Base-by-base conservation (phyloP, 2,888 invertebrate genomes). In the Heteromurus nitidus region DNA sequence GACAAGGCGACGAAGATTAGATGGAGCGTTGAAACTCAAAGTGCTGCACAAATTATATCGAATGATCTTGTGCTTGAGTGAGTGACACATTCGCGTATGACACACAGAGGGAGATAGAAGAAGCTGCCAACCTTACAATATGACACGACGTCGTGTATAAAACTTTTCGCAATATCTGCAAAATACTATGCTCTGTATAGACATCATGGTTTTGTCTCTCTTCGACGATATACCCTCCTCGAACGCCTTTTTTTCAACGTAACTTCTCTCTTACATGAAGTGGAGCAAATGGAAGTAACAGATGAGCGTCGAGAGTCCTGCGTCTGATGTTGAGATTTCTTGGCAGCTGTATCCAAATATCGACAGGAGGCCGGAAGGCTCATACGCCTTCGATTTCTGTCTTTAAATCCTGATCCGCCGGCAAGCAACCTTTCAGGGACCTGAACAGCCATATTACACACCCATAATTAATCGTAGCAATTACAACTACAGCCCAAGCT, bases 341-440 rank as follows among this genome's bases (percentile, higher is more conserved):
- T 85, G 42, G 84, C 80, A 87, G 88, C 80, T 85, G 86, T 80
- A 69, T 88, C 88, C 85, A 88, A 87, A 82, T 88, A 88, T 47
- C 88, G 87, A 65, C 88, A 88, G 47, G 88, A 87, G 42, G 88
- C 87, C 28, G 89, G 89, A 44, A 89, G 88, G 86, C 88, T 88
- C 86, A 88, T 88, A 73, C 89, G 87, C 70, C 89, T 87, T 42
- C 88, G 86, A 85, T 88, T 88, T 73, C 88, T 86, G 80, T 89
- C 88, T 86, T 89, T 88, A 85, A 88, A 89, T 26, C 88, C 88
- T 85, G 88, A 86, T 85, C 86, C 87, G 64, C 86, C 87, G 75
- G 88, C 88, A 80, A 88, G 84, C 73, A 88, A 84, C 67, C 88
- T 86, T 82, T 88, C 88, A 74, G 88, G 88, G 50, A 88, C 88